phyloP scores from a whole-genome alignment of 1,140 invertebrate species.

The Papilio glaucus region DNA sequence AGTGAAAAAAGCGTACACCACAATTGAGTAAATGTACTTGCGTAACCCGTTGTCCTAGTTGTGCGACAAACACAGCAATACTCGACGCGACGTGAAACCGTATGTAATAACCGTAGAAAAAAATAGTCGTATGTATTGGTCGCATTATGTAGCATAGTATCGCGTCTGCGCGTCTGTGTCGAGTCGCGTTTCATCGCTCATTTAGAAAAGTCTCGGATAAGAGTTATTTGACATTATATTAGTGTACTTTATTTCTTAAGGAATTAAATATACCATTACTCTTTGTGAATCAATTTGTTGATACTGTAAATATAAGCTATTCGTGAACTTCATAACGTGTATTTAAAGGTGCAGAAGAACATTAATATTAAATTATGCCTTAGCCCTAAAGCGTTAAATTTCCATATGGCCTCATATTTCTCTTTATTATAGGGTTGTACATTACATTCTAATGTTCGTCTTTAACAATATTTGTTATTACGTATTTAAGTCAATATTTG shows the following conservation, averaged over 20 bases:
- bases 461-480: no score
- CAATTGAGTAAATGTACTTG: background rate
- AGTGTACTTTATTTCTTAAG: background rate
- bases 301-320: background rate
- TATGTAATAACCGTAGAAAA: no score
- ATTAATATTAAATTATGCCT: background rate
- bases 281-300: background rate
- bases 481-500: no score
- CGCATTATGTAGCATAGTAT: no score
- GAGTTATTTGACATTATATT: background rate
- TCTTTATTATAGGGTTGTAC: background rate
- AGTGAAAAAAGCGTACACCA: background rate
- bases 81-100: no score
- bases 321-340: background rate
- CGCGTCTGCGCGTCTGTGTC: no score
- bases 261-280: background rate
- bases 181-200: no score
- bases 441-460: background rate
- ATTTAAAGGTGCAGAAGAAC: constrained; percentile 2
- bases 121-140: no score
- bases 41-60: no score
- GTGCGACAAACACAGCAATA: no score
- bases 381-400: background rate
- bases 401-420: background rate
- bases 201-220: no score